These are phyloP conservation scores for Zoanthus sansibaricus DNA, from an alignment of 92 coral and sea anemone species.

Conservation along the genomic window DNA sequence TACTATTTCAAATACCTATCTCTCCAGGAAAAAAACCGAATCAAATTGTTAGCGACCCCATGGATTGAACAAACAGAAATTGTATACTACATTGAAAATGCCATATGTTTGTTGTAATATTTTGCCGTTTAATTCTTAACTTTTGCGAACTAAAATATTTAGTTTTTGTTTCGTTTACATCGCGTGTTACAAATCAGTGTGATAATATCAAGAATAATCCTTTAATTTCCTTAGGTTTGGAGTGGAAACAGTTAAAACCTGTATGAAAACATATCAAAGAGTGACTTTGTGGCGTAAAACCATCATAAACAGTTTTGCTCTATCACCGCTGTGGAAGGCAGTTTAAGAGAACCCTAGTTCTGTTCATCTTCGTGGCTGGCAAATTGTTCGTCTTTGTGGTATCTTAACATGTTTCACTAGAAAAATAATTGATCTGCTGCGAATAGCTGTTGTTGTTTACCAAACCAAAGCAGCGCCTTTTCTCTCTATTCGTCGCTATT, in stretches of 20 bases:
- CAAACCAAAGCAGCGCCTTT: conserved; percentile 31
- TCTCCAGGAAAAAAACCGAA: conserved; percentile 31
- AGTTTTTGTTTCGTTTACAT: background rate
- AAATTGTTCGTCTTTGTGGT: background rate
- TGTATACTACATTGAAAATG: conserved; percentile 25
- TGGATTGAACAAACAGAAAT: conserved; percentile 51
- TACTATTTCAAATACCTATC: conserved; percentile 14
- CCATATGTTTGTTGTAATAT: conserved; percentile 11
- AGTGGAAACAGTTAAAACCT: conserved; percentile 15
- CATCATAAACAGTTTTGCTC: conserved; percentile 30
- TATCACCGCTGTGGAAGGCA: background rate
- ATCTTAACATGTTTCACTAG: background rate
- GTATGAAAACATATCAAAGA: conserved; percentile 30
- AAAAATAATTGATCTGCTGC: conserved; percentile 27
- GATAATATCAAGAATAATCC: background rate
- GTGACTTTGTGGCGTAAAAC: background rate
- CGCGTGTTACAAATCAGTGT: background rate
- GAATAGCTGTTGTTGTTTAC: conserved; percentile 27
- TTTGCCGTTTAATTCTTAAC: background rate
- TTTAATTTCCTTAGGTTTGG: background rate
- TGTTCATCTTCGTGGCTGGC: conserved; percentile 3
- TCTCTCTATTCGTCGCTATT: conserved; percentile 1
- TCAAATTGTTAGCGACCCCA: conserved; percentile 36
- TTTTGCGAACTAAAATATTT: background rate
- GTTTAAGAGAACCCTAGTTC: background rate